phyloP scores from a whole-genome alignment of 2,888 invertebrate genomes.

The Orthonevra nobilis region DNA sequence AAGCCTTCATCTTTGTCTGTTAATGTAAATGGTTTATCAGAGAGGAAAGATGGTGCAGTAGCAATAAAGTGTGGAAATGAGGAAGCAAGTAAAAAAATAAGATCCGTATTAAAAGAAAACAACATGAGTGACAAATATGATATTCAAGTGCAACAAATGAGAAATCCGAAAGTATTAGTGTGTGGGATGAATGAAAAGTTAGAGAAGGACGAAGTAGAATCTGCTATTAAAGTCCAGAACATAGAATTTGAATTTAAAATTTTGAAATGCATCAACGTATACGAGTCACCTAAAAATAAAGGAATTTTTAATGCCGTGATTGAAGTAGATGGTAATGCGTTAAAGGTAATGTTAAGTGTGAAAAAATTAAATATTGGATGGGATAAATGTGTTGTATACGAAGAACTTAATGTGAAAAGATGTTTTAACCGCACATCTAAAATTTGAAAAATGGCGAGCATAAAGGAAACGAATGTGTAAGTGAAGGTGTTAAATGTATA shows the following conservation, averaged over 20 bases:
- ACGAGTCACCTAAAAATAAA: constrained; percentile 11
- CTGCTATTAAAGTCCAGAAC: constrained; percentile 12
- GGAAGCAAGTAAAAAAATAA: too few relatives aligned
- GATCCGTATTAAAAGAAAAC: not conserved
- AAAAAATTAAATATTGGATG: constrained; percentile 44
- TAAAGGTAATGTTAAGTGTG: constrained; percentile 27
- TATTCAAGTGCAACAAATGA: constrained; percentile 9
- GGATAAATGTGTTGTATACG: constrained; percentile 52
- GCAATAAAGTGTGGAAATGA: too few relatives aligned
- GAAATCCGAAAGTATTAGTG: constrained; percentile 15
- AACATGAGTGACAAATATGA: constrained; percentile 24
- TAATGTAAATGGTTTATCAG: too few relatives aligned
- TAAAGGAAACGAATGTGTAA: not conserved
- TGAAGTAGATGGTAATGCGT: constrained; percentile 16
- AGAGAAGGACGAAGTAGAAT: constrained; percentile 7
- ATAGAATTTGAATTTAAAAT: not conserved
- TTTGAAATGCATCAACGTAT: not conserved
- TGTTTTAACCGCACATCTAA: constrained; percentile 53
- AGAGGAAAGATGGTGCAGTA: too few relatives aligned
- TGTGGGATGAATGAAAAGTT: constrained; percentile 14
- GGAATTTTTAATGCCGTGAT: constrained; percentile 8
- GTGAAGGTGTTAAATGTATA: too few relatives aligned
- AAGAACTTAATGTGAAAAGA: constrained; percentile 36
- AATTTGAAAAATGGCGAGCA: constrained; percentile 5
- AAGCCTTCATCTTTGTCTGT: too few relatives aligned